A percentile compares a stretch with the other conserved stretches of the same genome.
Evolutionary conservation across 2,888 invertebrate genomes (phyloP).

Genomic region (Bugulina stolonifera): DNA sequence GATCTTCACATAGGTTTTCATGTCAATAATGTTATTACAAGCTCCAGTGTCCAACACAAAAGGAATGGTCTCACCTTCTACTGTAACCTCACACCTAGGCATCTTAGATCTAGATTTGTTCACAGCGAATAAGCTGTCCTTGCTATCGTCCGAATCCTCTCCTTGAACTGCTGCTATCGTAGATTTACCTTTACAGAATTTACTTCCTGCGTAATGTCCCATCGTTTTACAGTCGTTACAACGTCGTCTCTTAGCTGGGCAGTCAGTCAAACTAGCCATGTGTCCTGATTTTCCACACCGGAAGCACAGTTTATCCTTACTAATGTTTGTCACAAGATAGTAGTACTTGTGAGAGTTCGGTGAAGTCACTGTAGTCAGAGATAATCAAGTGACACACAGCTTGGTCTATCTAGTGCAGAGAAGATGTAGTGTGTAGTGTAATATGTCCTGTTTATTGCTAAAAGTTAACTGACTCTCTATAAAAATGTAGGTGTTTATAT

Average conservation of each 20-base stretch:
- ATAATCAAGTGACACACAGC: no score
- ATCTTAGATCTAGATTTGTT: not conserved
- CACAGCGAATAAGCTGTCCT: not conserved
- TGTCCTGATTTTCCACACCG: not conserved
- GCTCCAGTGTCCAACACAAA: not conserved
- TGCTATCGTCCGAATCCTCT: not conserved
- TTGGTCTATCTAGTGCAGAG: no score
- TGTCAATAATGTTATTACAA: not conserved
- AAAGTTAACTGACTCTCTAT: no score
- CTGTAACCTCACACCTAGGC: not conserved
- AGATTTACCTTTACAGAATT: not conserved
- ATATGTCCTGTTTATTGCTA: no score
- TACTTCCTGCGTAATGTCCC: not conserved
- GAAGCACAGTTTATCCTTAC: not conserved
- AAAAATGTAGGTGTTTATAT: no score
- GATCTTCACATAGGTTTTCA: not conserved
- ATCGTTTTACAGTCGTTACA: not conserved
- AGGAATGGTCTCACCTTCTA: not conserved
- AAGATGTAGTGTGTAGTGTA: no score
- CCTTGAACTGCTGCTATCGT: not conserved
- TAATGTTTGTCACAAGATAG: no score
- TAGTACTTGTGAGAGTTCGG: no score
- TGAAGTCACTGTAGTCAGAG: no score
- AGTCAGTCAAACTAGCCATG: not conserved
- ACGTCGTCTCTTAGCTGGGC: not conserved